phyloP scores from a whole-genome alignment of 2,113 vertebrate genomes.

The Muscicapa adusta region DNA sequence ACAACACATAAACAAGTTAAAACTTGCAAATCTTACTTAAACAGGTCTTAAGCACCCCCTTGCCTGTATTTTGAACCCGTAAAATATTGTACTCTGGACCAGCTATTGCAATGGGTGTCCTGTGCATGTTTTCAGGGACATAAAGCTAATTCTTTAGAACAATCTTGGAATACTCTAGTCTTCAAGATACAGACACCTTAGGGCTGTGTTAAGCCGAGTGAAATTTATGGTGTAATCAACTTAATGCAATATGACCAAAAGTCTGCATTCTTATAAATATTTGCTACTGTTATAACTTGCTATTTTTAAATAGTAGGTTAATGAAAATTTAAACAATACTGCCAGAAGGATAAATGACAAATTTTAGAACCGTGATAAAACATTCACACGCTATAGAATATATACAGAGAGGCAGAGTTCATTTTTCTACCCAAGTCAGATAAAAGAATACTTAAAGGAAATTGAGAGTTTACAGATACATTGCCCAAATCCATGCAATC shows the following conservation, averaged over 20 bases:
- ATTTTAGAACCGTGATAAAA: neutral
- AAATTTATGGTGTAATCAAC: neutral
- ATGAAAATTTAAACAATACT: neutral
- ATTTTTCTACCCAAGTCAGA: neutral
- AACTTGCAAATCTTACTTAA: neutral
- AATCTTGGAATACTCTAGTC: neutral
- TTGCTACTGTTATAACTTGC: neutral
- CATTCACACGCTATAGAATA: neutral
- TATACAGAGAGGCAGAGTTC: neutral
- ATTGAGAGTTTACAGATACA: neutral
- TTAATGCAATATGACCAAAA: neutral
- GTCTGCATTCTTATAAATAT: neutral
- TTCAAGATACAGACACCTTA: neutral
- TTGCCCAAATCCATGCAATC: neutral
- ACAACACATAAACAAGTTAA: neutral
- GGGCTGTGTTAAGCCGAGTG: neutral
- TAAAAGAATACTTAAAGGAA: neutral
- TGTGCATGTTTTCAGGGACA: neutral
- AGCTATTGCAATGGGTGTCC: neutral
- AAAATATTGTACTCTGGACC: neutral
- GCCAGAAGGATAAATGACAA: neutral
- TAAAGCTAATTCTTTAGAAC: neutral
- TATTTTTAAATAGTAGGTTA: neutral
- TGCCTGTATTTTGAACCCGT: neutral
- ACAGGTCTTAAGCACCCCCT: neutral